Base-by-base conservation (phyloP, 2,797 vertebrate genomes). In the Glossophaga mutica region DNA sequence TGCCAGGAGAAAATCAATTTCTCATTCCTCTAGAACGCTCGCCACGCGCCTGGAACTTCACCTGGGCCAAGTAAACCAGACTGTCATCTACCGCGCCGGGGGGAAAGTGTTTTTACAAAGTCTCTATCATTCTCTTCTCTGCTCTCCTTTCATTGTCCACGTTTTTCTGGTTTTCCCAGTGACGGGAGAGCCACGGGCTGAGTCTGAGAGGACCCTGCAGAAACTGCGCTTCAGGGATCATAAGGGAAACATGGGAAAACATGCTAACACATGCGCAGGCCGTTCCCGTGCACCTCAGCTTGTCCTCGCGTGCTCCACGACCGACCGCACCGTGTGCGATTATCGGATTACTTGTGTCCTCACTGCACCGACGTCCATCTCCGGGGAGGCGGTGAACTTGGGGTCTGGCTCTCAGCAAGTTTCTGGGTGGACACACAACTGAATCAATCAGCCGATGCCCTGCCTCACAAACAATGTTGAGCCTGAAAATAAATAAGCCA, bases 1-100 rank as follows among this genome's bases (percentile, higher is more conserved):
- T 68, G 92, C 86, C 15, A 96, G 93, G 86, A 98, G 97, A 97
- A 98, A 98, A 98, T 98, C 98, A 97, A 98, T 98, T 98, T 98
- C 98, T 98, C 98, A 92, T 98, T 98, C 98, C 90, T 96, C 94
- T 91, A 91, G 0, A 21, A 97, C 68, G 95, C 97, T 97, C 97
- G 95, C 95, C 78, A 89, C 96, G 95, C 91, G 90, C 94, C 96
- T 88, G 90, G 97, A 98, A 97, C 98, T 97, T 98, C 96, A 97
- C 98, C 96, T 95, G 97, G 97, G 95, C 94, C 96, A 34, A 98
- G 98, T 96, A 98, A 98, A 98, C 98, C 98, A 97, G 98, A 98
- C 97, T 97, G 98, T 97, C 98, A 95, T 97, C 97, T 96, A 96
- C 97, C 97, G 46, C 22, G 95, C 97, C 93, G 91, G 95, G 91